phyloP scores from a whole-genome alignment of 2,113 vertebrate genomes.

The Pomatostomus ruficeps region DNA sequence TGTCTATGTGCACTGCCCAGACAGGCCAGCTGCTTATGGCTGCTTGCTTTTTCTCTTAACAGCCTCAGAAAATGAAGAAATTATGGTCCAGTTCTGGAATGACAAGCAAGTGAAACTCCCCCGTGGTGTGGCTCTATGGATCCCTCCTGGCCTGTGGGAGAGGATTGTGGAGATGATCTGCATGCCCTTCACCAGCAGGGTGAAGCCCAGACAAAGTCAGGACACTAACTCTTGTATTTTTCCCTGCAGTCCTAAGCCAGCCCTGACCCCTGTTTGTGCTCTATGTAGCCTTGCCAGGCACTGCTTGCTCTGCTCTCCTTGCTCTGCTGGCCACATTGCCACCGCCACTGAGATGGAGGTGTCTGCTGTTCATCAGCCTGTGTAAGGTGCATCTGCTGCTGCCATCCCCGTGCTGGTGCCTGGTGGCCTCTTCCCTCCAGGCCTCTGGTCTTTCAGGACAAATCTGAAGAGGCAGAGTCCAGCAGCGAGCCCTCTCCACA shows the following conservation, averaged over 20 bases:
- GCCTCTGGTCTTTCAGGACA: background rate
- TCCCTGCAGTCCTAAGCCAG: background rate
- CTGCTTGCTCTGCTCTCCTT: background rate
- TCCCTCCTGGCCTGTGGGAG: constrained; percentile 71
- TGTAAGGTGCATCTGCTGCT: constrained; percentile 30
- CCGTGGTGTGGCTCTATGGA: constrained; percentile 65
- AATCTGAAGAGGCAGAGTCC: background rate
- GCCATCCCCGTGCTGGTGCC: background rate
- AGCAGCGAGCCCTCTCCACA: background rate
- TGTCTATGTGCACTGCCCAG: background rate
- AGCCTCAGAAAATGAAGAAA: constrained; percentile 70
- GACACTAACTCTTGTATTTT: background rate
- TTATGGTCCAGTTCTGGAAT: constrained; percentile 84
- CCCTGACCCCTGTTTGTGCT: background rate
- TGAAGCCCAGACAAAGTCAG: background rate
- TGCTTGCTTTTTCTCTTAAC: background rate
- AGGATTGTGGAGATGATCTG: constrained; percentile 71
- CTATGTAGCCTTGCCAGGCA: background rate
- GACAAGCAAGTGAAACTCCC: constrained; percentile 69
- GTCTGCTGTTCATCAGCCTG: background rate
- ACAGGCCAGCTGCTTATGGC: background rate
- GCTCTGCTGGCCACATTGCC: background rate
- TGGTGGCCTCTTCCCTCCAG: constrained; percentile 51
- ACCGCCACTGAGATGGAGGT: background rate
- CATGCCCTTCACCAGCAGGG: constrained; percentile 7